phyloP scores from a whole-genome alignment of 2,888 invertebrate genomes.

The Macropis europaea region DNA sequence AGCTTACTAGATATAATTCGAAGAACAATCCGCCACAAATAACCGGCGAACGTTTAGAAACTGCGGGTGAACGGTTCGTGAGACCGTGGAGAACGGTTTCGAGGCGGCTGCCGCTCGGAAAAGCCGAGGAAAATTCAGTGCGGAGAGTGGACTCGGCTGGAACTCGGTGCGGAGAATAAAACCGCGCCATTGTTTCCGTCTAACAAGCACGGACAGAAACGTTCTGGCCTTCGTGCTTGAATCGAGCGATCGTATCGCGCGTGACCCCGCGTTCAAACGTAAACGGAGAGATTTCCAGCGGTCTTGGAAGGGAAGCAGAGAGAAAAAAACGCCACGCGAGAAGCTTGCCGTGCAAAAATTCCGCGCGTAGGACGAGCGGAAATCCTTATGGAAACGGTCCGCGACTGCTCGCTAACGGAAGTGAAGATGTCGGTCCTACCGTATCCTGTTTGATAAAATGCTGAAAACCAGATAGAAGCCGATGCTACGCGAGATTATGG shows the following conservation, averaged over 20 bases:
- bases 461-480: conserved; percentile 32
- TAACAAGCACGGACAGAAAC: conserved; percentile 53
- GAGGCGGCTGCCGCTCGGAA: not conserved
- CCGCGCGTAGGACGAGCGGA: conserved; percentile 51
- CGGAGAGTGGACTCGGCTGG: conserved; percentile 6
- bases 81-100: too few relatives aligned
- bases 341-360: conserved; percentile 31
- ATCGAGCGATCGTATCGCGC: conserved; percentile 55
- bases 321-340: conserved; percentile 11
- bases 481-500: conserved; percentile 45
- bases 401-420: conserved; percentile 37
- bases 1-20: too few relatives aligned
- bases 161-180: conserved; percentile 22
- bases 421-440: conserved; percentile 14
- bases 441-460: conserved; percentile 41
- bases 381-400: conserved; percentile 58
- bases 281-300: conserved; percentile 39
- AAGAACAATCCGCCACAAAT: too few relatives aligned
- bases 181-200: conserved; percentile 49
- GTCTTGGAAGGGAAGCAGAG: not conserved
- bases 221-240: conserved; percentile 46
- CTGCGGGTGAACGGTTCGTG: too few relatives aligned
- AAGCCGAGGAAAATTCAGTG: conserved; percentile 26
- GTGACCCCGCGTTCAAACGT: conserved; percentile 53
- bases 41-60: too few relatives aligned